phyloP scores from a whole-genome alignment of 1,140 invertebrate genomes.

The Elysia chlorotica region DNA sequence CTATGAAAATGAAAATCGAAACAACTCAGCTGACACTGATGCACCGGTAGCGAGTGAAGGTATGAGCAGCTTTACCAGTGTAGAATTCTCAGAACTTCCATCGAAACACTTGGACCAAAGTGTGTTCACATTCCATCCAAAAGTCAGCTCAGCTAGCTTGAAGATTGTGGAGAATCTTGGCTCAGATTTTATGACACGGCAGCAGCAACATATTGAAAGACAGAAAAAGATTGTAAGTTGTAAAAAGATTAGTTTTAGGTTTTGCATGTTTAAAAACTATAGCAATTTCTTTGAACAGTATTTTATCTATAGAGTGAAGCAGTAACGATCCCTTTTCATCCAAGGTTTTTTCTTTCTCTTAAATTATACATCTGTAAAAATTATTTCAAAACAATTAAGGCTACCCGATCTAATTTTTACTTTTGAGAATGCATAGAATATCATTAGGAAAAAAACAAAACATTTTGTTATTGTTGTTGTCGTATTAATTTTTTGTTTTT shows the following conservation, averaged over 20 bases:
- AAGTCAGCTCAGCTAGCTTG: conserved; percentile 49
- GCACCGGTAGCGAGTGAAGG: neutral
- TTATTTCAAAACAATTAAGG: neutral
- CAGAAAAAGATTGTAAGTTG: conserved; percentile 55
- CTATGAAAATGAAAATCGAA: neutral
- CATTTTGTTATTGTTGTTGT: no score
- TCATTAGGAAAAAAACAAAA: no score
- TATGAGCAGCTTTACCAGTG: neutral
- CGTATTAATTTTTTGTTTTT: no score
- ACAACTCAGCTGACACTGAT: no score
- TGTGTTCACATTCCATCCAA: conserved; percentile 55
- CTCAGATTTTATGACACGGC: conserved; percentile 56
- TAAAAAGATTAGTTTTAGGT: neutral
- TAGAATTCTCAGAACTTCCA: conserved; percentile 2
- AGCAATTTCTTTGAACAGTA: no score
- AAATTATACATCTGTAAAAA: neutral
- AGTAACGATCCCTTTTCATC: neutral
- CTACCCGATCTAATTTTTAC: neutral
- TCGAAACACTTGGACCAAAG: conserved; percentile 31
- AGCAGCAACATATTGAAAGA: conserved; percentile 54
- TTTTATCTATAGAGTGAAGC: neutral
- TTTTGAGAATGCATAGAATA: no score
- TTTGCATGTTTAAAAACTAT: no score
- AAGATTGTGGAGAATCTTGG: conserved; percentile 55
- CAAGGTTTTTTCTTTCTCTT: neutral